Evolutionary conservation across 2,888 invertebrate species (phyloP).

Genomic region (Leptopilina myrica): DNA sequence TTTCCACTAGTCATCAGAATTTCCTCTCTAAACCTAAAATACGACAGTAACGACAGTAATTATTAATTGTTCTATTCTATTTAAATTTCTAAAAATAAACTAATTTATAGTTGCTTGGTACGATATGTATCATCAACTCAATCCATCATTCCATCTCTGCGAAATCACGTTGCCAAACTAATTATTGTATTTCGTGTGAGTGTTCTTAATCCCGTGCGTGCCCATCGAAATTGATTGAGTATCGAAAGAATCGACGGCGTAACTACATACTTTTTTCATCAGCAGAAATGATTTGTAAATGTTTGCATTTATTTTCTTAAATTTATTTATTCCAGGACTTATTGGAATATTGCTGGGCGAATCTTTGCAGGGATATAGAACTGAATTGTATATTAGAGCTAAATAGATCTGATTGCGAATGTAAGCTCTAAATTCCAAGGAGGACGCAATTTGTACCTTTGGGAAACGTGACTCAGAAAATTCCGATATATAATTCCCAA

Average conservation of each 20-base stretch:
- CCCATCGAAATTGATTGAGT: conserved; percentile 29
- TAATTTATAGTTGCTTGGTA: too few relatives aligned
- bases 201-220: conserved; percentile 25
- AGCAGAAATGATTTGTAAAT: background rate
- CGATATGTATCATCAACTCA: too few relatives aligned
- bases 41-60: too few relatives aligned
- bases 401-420: too few relatives aligned
- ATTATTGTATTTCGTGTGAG: conserved; percentile 46
- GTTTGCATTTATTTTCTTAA: background rate
- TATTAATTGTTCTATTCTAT: too few relatives aligned
- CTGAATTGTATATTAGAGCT: too few relatives aligned
- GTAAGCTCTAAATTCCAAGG: too few relatives aligned
- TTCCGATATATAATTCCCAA: too few relatives aligned
- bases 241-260: background rate
- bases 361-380: background rate
- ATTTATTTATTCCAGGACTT: background rate
- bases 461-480: too few relatives aligned
- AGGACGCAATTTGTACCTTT: too few relatives aligned
- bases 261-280: background rate
- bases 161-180: conserved; percentile 48
- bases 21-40: background rate
- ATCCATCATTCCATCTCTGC: background rate
- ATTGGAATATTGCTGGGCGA: background rate
- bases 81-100: too few relatives aligned
- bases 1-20: background rate